These are phyloP conservation scores for Taeniopygia guttata DNA, from an alignment of 2,797 vertebrate genomes.

Conservation along the genomic window DNA sequence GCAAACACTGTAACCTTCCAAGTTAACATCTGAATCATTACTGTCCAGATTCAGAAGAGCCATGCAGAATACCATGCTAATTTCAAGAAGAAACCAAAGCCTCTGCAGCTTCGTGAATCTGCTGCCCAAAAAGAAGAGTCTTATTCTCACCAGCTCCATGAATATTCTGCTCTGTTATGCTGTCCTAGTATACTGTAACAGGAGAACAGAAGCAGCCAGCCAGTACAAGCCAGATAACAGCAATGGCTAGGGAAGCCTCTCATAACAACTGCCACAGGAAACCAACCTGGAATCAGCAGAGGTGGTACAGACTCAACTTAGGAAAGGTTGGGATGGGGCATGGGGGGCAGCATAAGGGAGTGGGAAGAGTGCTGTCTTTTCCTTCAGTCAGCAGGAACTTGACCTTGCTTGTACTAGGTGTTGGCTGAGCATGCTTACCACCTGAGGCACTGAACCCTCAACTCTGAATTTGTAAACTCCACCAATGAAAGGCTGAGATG, in stretches of 20 bases:
- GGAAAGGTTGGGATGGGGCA: fast-evolving
- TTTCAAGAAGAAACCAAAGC: neutral
- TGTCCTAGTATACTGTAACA: neutral
- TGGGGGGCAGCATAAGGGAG: neutral
- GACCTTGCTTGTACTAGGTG: neutral
- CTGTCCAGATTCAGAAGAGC: neutral
- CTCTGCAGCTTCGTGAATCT: neutral
- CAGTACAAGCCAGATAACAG: neutral
- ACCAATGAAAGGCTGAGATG: neutral
- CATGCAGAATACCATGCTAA: neutral
- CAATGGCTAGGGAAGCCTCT: neutral
- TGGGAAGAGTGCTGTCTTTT: neutral
- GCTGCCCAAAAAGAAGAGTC: neutral
- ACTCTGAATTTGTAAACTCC: neutral
- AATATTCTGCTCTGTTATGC: neutral
- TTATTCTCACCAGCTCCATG: neutral
- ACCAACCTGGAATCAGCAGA: neutral
- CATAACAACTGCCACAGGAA: neutral
- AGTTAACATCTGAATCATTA: neutral
- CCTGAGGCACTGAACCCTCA: neutral
- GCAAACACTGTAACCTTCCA: neutral
- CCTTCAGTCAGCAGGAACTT: neutral
- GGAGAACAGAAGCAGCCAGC: neutral
- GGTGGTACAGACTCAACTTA: neutral
- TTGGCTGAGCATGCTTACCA: neutral